Evolutionary conservation across 2,113 vertebrate species (phyloP), one percentile per base, ranked within the genome.

Genomic region (Rhinogobius similis): DNA sequence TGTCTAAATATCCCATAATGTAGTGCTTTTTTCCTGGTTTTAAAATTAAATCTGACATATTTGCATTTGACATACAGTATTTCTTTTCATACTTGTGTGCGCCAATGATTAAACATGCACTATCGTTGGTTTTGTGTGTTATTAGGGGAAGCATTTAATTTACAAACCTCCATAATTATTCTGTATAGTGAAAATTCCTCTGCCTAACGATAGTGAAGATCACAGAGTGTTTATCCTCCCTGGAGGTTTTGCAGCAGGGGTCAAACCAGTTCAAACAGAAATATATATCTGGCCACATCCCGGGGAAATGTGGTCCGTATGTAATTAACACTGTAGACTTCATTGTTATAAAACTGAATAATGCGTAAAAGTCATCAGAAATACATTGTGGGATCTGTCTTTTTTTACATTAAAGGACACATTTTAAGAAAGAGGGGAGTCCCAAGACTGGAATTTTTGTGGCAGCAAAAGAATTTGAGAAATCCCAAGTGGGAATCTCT

Each of bases 281-380:
- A 76, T 74, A 71, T 83, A 65, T 68, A 79, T 79, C 72, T 87
- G 82, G 76, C 74, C 23, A 55, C 67, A 50, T 74, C 83, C 82
- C 68, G 77, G 70, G 44, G 70, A 82, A 86, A 78, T 27, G 12
- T 70, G 63, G 12, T 70, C 62, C 8, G 62, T 62, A 68, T 84
- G 76, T 88, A 77, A 88, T 87, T 88, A 78, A 72, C 69, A 68
- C 77, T 65, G 53, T 78, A 72, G 27, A 41, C 62, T 71, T 73
- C 71, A 81, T 79, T 74, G 81, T 76, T 76, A 82, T 62, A 39
- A 80, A 69, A 67, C 59, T 79, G 65, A 61, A 82, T 68, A 77
- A 86, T 78, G 71, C 65, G 83, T 53, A 58, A 67, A 70, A 84
- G 63, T 55, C 64, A 82, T 90, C 83, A 82, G 70, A 79, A 79